Percentiles rank a stretch among this genome's conserved stretches.
These are phyloP conservation scores for Drosophila setosimentum DNA, from an alignment of 2,888 invertebrate genomes.

Conservation along the genomic window DNA sequence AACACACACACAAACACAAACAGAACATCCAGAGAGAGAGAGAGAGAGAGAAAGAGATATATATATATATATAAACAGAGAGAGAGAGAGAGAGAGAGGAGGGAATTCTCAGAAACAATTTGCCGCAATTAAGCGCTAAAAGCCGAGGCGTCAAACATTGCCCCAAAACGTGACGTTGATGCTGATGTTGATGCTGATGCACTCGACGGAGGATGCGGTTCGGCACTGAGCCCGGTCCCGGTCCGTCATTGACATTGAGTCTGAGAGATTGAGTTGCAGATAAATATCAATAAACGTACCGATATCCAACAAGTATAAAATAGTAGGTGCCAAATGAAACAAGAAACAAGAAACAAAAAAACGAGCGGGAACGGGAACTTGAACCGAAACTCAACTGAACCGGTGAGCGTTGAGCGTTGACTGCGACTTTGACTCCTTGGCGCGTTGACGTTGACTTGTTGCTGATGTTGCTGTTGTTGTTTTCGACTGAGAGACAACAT, in stretches of 20 bases:
- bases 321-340: conserved; percentile 45
- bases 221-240: not conserved
- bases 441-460: conserved; percentile 73
- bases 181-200: conserved; percentile 53
- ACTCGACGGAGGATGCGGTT: conserved; percentile 19
- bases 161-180: conserved; percentile 31
- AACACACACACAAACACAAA: conserved; percentile 12
- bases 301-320: conserved; percentile 15
- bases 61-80: no score
- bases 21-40: not conserved
- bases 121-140: conserved; percentile 74
- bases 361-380: not conserved
- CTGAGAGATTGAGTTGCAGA: conserved; percentile 65
- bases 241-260: conserved; percentile 72
- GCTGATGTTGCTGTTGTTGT: conserved; percentile 48
- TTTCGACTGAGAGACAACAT: conserved; percentile 36
- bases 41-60: not conserved
- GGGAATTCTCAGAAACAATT: conserved; percentile 60
- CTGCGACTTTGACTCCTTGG: conserved; percentile 61
- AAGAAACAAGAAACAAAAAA: not conserved
- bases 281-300: conserved; percentile 54
- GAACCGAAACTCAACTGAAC: conserved; percentile 22
- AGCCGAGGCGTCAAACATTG: conserved; percentile 52
- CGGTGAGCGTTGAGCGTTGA: conserved; percentile 28
- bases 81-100: not conserved